A percentile compares a stretch with the other conserved stretches of the same genome.
Conservation (phyloP, 2,113 vertebrate genomes). For the Petrocephalus zakoni region DNA sequence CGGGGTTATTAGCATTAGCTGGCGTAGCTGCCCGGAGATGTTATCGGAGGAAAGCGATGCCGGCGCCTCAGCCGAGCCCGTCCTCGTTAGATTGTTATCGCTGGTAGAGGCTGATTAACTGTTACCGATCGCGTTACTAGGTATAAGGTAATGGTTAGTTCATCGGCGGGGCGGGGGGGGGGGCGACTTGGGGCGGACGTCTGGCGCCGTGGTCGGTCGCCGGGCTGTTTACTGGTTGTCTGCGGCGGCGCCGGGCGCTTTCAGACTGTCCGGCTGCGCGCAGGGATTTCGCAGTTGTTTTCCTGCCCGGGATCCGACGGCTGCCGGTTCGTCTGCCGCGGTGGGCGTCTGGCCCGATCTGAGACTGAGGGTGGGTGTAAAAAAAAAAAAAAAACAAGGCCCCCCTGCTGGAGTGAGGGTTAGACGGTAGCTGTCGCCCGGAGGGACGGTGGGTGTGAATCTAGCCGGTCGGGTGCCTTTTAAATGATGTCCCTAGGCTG, state of each 20-base stretch:
- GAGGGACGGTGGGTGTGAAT: not conserved
- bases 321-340: constrained; percentile 4
- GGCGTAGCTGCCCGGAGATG: constrained; percentile 7
- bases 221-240: not conserved
- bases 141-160: not conserved
- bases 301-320: not conserved
- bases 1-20: not conserved
- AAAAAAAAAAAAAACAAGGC: not conserved
- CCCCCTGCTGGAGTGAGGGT: not conserved
- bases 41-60: not conserved
- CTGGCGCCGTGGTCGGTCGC: not conserved
- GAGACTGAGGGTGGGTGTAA: not conserved
- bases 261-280: not conserved
- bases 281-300: not conserved
- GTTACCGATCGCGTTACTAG: not conserved
- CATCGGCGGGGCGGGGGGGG: not conserved
- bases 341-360: not conserved
- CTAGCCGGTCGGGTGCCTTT: not conserved
- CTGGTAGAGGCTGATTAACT: not conserved
- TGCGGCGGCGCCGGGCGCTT: not conserved
- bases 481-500: not conserved
- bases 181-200: not conserved
- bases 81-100: not conserved
- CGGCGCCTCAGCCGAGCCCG: not conserved
- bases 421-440: not conserved